phyloP scores from a whole-genome alignment of 1,140 invertebrate genomes.

The Dendroctonus ponderosae region DNA sequence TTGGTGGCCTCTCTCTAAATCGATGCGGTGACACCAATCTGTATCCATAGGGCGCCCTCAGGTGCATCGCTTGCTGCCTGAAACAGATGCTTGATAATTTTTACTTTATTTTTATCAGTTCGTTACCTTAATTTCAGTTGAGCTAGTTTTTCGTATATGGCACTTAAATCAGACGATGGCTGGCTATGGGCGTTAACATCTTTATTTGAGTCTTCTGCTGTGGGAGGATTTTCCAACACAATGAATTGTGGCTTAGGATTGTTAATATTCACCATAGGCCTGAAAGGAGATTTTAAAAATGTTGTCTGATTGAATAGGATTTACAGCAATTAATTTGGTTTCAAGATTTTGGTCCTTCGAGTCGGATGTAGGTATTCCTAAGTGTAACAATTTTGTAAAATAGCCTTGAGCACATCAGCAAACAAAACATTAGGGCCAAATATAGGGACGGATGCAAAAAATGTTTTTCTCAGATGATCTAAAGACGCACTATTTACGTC shows the following conservation, averaged over 20 bases:
- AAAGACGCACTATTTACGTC: too few species aligned
- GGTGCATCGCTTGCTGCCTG: slow-evolving; percentile 28
- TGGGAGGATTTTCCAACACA: slow-evolving; percentile 6
- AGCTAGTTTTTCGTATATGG: slow-evolving; percentile 47
- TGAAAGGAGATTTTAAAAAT: background rate
- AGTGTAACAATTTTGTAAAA: too few species aligned
- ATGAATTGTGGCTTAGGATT: slow-evolving; percentile 22
- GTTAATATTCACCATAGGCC: slow-evolving; percentile 25
- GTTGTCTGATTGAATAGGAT: too few species aligned
- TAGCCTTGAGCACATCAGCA: too few species aligned
- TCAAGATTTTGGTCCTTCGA: too few species aligned
- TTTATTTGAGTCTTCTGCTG: slow-evolving; percentile 14
- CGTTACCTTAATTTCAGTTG: slow-evolving; percentile 43
- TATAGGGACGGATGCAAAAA: too few species aligned
- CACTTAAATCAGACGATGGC: slow-evolving; percentile 40
- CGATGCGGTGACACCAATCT: slow-evolving; percentile 13
- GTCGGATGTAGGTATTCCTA: too few species aligned
- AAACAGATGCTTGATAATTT: background rate
- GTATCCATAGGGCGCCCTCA: slow-evolving; percentile 23
- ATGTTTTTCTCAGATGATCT: too few species aligned
- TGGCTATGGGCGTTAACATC: slow-evolving; percentile 7
- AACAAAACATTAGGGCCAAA: too few species aligned
- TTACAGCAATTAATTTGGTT: too few species aligned
- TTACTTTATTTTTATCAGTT: background rate
- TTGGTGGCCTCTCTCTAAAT: slow-evolving; percentile 22